phyloP scores from a whole-genome alignment of 2,113 vertebrate species.

The Jaculus jaculus region DNA sequence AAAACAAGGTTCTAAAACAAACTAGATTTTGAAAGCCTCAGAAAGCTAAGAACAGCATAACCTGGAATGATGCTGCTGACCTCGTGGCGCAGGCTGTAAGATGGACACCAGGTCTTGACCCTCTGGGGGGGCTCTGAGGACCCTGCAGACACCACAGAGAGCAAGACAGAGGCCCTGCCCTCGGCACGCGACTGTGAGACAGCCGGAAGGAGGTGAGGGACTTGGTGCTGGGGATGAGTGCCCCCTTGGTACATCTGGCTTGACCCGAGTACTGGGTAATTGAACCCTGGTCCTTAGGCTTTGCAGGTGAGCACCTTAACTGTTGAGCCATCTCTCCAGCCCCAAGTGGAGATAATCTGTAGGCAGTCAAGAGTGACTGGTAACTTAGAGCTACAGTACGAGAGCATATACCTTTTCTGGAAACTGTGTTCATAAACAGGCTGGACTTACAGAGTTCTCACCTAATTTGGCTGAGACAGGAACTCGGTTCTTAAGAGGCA shows the following conservation, averaged over 20 bases:
- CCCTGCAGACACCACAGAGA: rapidly evolving
- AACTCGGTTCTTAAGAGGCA: constrained; percentile 88
- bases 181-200: too few relatives aligned
- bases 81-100: background rate
- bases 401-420: background rate
- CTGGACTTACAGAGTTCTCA: constrained; percentile 79
- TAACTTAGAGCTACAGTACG: rapidly evolving
- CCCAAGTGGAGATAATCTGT: too few relatives aligned
- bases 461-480: constrained; percentile 93
- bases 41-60: background rate
- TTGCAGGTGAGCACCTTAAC: too few relatives aligned
- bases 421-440: background rate
- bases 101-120: background rate
- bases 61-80: background rate
- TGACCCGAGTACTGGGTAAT: too few relatives aligned
- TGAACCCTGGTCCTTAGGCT: too few relatives aligned
- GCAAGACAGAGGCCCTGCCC: background rate
- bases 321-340: too few relatives aligned
- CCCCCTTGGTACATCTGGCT: background rate
- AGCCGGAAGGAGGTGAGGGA: background rate
- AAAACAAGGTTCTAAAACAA: background rate
- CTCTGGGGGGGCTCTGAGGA: background rate
- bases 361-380: too few relatives aligned
- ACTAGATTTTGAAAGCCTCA: background rate
- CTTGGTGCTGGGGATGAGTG: background rate